These are phyloP conservation scores for Epirrita christyi DNA, from an alignment of 2,888 invertebrate genomes.

Conservation along the genomic window DNA sequence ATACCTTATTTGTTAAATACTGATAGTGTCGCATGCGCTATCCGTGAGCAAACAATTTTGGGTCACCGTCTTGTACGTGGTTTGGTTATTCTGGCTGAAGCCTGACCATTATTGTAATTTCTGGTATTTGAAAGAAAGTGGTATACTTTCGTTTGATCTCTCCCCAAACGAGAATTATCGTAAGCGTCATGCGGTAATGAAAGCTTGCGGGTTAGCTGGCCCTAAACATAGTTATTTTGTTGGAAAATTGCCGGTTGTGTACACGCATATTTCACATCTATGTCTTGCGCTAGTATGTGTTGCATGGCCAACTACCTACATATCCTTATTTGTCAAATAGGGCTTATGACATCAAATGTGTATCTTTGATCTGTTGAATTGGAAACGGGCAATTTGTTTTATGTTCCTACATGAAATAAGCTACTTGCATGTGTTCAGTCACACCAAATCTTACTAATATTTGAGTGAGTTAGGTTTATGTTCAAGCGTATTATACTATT, in stretches of 20 bases:
- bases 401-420: not conserved
- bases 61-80: conserved; percentile 66
- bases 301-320: conserved; percentile 39
- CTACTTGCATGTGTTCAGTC: too few species aligned
- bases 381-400: conserved; percentile 13
- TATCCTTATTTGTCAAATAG: conserved; percentile 45
- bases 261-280: conserved; percentile 42
- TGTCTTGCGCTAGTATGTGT: conserved; percentile 44
- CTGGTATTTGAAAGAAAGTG: conserved; percentile 56
- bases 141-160: conserved; percentile 56
- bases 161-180: conserved; percentile 37
- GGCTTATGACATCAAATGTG: conserved; percentile 21
- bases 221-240: conserved; percentile 51
- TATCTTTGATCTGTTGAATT: conserved; percentile 4
- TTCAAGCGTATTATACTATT: too few species aligned
- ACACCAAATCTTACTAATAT: too few species aligned
- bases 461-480: too few species aligned
- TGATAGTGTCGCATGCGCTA: conserved; percentile 48
- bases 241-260: conserved; percentile 54
- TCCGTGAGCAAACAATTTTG: conserved; percentile 50
- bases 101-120: conserved; percentile 52
- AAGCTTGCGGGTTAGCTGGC: conserved; percentile 47
- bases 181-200: conserved; percentile 60
- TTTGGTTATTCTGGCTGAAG: conserved; percentile 56
- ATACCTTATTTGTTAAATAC: conserved; percentile 51